Base-by-base conservation (phyloP, 2,888 invertebrate genomes). In the Lithophane semibrunnea region DNA sequence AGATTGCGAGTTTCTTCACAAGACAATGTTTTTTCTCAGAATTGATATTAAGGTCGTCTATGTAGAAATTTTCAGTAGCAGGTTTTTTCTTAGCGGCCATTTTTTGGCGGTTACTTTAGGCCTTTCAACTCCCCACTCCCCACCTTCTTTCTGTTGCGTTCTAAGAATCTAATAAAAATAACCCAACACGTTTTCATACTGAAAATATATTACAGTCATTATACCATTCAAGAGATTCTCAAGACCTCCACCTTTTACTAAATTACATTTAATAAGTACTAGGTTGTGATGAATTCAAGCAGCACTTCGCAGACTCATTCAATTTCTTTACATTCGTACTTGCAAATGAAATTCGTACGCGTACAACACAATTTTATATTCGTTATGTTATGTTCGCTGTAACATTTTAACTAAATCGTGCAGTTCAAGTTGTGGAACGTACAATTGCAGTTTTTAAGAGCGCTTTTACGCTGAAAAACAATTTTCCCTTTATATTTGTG, bases 281-380 rank as follows among this genome's bases (percentile, higher is more conserved):
- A 79, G 52, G 70, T 67, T 67, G 69, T 64, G 75, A 73, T 70
- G 82, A 84, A 75, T 79, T 82, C 72, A 73, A 82, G 82, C 54
- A 75, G 66, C 72, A 58, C 65, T 81, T 74, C 10, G 56, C 73
- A 42, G 71, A 71, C 67, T 84, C 78, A 79, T 82, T 64, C 75
- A 79, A 82, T 85, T 84, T 79, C 82, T 64, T 69, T 63, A 73
- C 79, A 82, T 78, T 81, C 58, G 73, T 82, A 78, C 75, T 70
- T 60, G 66, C 44, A 82, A 85, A 84, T 82, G 78, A 85, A 85
- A 85, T 63, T 81, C 69, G 72, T 70, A 56, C 75, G 63, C 65
- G 70, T 73, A 68, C 75, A 74, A 83, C 70, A 76, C 77, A 72
- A 76, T 82, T 80, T 76, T 82, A 78, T 70, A 74, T 85, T 66